Evolutionary conservation across 2,113 vertebrate species (phyloP), one percentile per base, ranked within the genome.

Genomic region (Prietella phreatophila): DNA sequence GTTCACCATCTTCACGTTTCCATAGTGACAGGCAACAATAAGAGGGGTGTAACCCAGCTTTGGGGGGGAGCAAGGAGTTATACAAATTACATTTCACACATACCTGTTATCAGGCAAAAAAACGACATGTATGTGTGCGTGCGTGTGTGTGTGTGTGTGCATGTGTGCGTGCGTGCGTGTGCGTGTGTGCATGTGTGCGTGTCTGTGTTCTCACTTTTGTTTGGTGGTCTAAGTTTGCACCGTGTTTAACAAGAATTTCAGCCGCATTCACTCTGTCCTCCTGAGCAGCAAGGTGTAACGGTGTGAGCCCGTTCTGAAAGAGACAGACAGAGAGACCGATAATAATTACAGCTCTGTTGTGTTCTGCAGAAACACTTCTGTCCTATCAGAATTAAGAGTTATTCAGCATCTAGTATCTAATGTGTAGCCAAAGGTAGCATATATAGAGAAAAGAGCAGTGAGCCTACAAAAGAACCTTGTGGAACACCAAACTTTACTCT

Each of bases 1-100:
- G 95, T 97, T 99, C 91, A 99, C 98, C 96, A 97, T 99, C 95
- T 99, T 99, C 91, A 96, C 95, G 90, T 99, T 99, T 92, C 98
- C 98, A 92, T 99, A 99, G 94, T 99, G 98, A 95, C 97, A 99
- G 22, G 98, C 98, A 88, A 99, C 97, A 80, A 99, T 99, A 88
- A 99, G 95, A 93, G 98, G 97, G 56, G 97, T 98, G 73, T 99
- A 99, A 87, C 98, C 98, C 30, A 99, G 96, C 98, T 99, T 93
- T 75, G 25, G 47, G 42, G 91, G 91, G 94, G 2, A 87, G 5
- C 58, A 60, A 3, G 79, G 39, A 25, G 19, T 15, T 39, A 67
- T 6, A 83, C 58, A 83, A 50, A 83, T 0, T 30, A 27, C n/a
- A 53, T 79, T 79, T 47, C 20, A 39, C 56, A 71, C 22, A 11